Evolutionary conservation across 2,113 vertebrate species (phyloP).

Genomic region (Machaerirhynchus nigripectus): DNA sequence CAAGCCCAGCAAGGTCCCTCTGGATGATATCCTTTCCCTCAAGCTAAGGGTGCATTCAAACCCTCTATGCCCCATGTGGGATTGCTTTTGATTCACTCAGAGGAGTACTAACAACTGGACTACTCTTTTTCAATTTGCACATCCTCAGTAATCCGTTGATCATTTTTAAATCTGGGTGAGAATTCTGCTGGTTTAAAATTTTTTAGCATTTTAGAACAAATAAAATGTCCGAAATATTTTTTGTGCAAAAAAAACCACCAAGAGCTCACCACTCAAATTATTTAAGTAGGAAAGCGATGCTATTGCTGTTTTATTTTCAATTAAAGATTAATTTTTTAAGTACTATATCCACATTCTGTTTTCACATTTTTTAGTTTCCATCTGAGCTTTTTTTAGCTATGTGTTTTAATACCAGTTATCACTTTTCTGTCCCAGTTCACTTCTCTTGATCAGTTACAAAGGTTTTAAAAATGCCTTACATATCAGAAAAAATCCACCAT

Average conservation of each 20-base stretch:
- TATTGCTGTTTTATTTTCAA: background rate
- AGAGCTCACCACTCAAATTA: background rate
- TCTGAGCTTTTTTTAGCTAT: background rate
- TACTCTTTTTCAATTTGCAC: background rate
- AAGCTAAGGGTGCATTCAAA: background rate
- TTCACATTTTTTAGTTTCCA: background rate
- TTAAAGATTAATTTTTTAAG: background rate
- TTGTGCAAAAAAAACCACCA: background rate
- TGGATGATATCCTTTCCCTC: background rate
- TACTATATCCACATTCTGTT: background rate
- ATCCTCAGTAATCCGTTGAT: background rate
- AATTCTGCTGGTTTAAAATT: background rate
- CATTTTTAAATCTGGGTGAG: background rate
- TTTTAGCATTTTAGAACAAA: background rate
- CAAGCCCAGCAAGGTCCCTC: background rate
- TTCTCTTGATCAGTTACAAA: background rate
- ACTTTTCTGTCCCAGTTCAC: background rate
- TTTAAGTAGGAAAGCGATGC: background rate
- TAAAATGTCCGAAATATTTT: background rate
- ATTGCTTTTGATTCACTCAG: background rate
- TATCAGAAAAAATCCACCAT: background rate
- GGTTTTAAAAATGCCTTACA: background rate
- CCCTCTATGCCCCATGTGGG: accelerated
- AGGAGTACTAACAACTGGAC: background rate
- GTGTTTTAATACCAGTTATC: background rate